Conservation (phyloP, 2,113 vertebrate species). For the Australoheros scitulus region DNA sequence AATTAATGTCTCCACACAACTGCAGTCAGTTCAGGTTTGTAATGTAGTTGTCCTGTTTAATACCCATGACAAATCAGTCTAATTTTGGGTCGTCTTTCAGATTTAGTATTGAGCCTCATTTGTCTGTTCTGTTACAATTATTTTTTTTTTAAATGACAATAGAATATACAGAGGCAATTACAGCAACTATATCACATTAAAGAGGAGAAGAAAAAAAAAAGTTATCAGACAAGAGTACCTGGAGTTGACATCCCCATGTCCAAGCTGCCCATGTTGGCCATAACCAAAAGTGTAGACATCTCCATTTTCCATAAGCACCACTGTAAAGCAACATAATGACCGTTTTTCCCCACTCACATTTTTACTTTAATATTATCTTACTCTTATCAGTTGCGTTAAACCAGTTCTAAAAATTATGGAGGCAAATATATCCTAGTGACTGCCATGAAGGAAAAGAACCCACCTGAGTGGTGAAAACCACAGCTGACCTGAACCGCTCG, state of each 20-base stretch:
- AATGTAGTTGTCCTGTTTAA: not conserved
- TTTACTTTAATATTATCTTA: not conserved
- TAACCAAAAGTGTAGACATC: conserved; percentile 99
- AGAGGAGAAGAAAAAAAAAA: not conserved
- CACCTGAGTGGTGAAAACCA: conserved; percentile 98
- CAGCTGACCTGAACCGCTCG: conserved; percentile 97
- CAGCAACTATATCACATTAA: not conserved
- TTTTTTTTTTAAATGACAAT: not conserved
- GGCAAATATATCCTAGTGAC: not conserved
- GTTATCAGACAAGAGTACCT: conserved; percentile 79
- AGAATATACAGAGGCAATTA: not conserved
- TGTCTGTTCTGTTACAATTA: not conserved
- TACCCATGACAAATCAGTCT: not conserved
- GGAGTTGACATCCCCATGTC: conserved; percentile 97
- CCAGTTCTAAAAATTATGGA: not conserved
- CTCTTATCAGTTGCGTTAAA: not conserved
- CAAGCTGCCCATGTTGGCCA: conserved; percentile 96
- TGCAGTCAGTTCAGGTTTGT: not conserved
- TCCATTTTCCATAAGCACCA: conserved; percentile 98
- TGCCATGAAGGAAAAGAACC: conserved; percentile 24
- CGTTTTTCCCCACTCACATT: not conserved
- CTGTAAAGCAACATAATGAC: conserved; percentile 67
- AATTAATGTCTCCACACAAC: not conserved
- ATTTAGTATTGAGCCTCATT: not conserved
- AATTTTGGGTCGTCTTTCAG: not conserved